Percentiles rank a stretch among this genome's conserved stretches.
phyloP scores from a whole-genome alignment of 1,140 invertebrate species.

The Propsilocerus akamusi region DNA sequence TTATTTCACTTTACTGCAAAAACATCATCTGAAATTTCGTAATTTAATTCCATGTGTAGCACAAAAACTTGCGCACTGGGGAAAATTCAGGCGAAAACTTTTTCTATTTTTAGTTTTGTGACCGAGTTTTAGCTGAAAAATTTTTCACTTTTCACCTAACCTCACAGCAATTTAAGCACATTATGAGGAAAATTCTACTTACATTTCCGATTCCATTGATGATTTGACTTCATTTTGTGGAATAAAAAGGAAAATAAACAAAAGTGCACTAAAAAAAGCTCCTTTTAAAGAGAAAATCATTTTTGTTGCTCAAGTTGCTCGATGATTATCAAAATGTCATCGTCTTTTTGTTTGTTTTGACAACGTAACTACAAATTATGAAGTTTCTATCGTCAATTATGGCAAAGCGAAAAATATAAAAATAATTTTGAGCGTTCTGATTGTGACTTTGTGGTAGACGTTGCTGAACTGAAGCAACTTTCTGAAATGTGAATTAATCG shows the following conservation, averaged over 20 bases:
- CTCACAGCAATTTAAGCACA: no score
- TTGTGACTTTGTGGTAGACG: background rate
- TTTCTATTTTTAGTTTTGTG: background rate
- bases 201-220: background rate
- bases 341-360: background rate
- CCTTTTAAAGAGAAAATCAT: background rate
- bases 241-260: background rate
- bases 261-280: background rate
- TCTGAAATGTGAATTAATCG: background rate
- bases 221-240: background rate
- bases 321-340: background rate
- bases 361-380: background rate
- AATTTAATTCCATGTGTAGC: no score
- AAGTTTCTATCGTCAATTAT: background rate
- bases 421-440: background rate
- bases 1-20: no score
- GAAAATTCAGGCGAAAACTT: background rate
- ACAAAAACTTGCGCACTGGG: conserved; percentile 1
- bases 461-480: background rate
- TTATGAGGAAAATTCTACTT: no score
- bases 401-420: background rate
- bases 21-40: no score
- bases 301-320: background rate
- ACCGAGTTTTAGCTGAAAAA: background rate
- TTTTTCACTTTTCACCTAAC: background rate